Evolutionary conservation across 2,888 invertebrate species (phyloP), one percentile per base, ranked within the genome.

Genomic region (Mantis religiosa): DNA sequence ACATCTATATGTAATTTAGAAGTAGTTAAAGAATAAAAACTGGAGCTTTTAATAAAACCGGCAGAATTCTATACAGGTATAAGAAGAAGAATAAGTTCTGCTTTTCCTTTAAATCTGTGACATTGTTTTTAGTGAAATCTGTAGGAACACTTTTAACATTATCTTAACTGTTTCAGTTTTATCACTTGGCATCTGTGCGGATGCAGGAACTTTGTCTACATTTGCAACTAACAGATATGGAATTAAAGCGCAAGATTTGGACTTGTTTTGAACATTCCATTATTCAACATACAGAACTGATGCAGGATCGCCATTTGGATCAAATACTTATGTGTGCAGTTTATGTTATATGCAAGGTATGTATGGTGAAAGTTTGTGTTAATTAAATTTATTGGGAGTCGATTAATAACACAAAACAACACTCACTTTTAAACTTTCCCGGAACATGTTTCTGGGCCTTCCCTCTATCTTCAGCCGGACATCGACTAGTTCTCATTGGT

Each of bases 251-350:
- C 89, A 98, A 98, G 94, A 98, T 99, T 91, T 99, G 99, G 99
- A 99, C 99, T 0, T 97, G 98, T 91, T 97, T 99, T 92, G 99
- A 99, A 93, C 95, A 98, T 93, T 96, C 97, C 4, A 95, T 99
- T 91, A 96, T 97, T 91, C 95, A 97, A 90, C 96, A 98, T 92
- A 97, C 97, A 0, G 95, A 96, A 90, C 94, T 99, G 85, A 97
- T 99, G 96, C 95, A 95, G 91, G 98, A 99, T 93, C 95, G 99
- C 6, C 99, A 99, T 93, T 94, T 99, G 54, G 99, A 99, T 94
- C 99, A 99, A 94, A 96, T 99, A 91, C 95, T 99, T 88, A 99
- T 99, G 98, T 99, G 99, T 94, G 96, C 98, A 90, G 97, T 99
- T 90, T 99, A 99, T 93, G 98, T 99, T 90, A 97, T 98, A 91